Conservation (phyloP, 2,797 vertebrate species). For the Orientallactaga sibirica region DNA sequence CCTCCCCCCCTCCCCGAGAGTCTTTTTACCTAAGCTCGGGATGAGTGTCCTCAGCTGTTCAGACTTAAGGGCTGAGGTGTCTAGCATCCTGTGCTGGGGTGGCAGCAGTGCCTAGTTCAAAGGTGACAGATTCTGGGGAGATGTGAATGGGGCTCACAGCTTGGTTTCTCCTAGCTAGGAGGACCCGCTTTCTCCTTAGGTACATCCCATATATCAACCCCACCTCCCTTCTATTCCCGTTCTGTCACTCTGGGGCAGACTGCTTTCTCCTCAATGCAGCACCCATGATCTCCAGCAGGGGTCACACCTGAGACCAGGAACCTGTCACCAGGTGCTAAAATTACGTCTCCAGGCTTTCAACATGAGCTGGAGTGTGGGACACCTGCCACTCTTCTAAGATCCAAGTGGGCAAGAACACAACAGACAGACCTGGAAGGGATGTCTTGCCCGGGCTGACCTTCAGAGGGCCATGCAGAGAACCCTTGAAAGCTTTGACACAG, state of each 20-base stretch:
- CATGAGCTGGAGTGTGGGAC: no score
- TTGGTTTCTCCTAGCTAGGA: fast-evolving
- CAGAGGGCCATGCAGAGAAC: fast-evolving
- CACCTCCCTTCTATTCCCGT: neutral
- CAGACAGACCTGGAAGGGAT: neutral
- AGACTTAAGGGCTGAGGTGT: neutral
- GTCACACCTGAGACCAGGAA: neutral
- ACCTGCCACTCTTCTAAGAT: fast-evolving
- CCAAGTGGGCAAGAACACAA: neutral
- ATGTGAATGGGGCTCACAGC: fast-evolving
- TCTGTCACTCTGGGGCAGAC: neutral
- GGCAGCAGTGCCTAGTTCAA: neutral
- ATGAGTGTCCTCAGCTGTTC: neutral
- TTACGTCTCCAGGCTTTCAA: neutral
- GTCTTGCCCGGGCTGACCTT: neutral
- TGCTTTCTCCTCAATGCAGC: neutral
- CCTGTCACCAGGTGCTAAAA: fast-evolving
- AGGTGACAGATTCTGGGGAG: no score
- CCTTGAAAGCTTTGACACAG: neutral
- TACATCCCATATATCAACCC: no score
- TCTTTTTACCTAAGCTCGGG: neutral
- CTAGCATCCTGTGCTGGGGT: neutral
- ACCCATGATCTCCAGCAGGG: neutral
- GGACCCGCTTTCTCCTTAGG: neutral
- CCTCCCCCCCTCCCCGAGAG: neutral